Evolutionary conservation across 2,113 vertebrate species (phyloP), one percentile per base, ranked within the genome.

Genomic region (Actinemys pallida): DNA sequence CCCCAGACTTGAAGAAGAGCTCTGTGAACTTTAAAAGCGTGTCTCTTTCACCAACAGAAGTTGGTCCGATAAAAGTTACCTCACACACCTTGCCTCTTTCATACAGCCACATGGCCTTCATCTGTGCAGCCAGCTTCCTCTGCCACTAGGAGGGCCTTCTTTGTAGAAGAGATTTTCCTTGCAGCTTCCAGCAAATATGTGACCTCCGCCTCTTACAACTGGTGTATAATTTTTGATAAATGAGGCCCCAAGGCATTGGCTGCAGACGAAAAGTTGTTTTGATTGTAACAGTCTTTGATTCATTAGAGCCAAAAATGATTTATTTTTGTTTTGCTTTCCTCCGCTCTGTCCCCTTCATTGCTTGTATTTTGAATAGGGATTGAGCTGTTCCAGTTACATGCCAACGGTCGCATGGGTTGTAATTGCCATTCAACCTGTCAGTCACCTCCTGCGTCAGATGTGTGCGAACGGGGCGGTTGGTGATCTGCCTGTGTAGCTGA

Each of bases 251-350:
- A 95, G 94, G 95, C 82, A 79, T 31, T 12, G 90, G 45, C 90
- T 87, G 95, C 93, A 94, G 95, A 87, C 62, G 2, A 20, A 93
- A 80, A 79, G 86, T 83, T 94, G 97, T 96, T 97, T 95, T 92
- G 95, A 39, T 93, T 95, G 93, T 91, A 95, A 97, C 96, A 97
- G 93, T 86, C 97, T 96, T 96, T 92, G 95, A 97, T 97, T 97
- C 97, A 97, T 80, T 93, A 93, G 75, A 96, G 97, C 97, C 97
- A 97, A 93, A 24, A 81, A 90, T 93, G 97, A 97, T 97, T 97
- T 97, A 94, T 97, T 97, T 97, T 95, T 31, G 7, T 94, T 94
- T 94, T 1, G 86, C 88, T 86, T 75, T 83, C 86, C 92, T 92
- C 76, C 86, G 85, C 57, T 81, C 24, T 81, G n/a, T 86, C 75